These are phyloP conservation scores for Hirudinaria manillensis DNA, from an alignment of 2,888 invertebrate genomes.

Conservation along the genomic window DNA sequence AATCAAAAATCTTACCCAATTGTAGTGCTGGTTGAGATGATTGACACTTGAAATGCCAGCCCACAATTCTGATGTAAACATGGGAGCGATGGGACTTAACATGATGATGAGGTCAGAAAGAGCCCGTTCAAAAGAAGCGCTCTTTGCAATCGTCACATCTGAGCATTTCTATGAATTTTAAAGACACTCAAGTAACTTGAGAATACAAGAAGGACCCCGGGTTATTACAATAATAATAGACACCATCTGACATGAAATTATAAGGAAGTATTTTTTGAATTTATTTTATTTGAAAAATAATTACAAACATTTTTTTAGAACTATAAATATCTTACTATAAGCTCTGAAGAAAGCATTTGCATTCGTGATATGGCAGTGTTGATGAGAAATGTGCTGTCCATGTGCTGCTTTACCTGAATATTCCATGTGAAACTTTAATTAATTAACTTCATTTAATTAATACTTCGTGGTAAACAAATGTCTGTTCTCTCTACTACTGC, in stretches of 20 bases:
- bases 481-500: too few species aligned
- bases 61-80: constrained; percentile 87
- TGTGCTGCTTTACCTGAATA: constrained; percentile 65
- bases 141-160: constrained; percentile 42
- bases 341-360: constrained; percentile 72
- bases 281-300: too few species aligned
- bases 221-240: too few species aligned
- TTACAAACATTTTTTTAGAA: too few species aligned
- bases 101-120: constrained; percentile 74
- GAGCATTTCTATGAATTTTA: constrained; percentile 50
- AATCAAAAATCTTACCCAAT: constrained; percentile 23
- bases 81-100: constrained; percentile 80
- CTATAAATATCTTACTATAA: constrained; percentile 49
- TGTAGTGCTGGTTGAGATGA: constrained; percentile 23
- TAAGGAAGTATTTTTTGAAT: too few species aligned
- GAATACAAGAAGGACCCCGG: background rate
- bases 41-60: constrained; percentile 57
- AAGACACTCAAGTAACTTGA: background rate
- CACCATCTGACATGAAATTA: too few species aligned
- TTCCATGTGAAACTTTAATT: too few species aligned
- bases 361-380: constrained; percentile 82
- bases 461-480: too few species aligned
- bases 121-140: constrained; percentile 65
- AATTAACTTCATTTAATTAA: too few species aligned
- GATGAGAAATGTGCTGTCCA: constrained; percentile 65